Conservation (phyloP, 1,140 invertebrate species). For the Pararge aegeria region DNA sequence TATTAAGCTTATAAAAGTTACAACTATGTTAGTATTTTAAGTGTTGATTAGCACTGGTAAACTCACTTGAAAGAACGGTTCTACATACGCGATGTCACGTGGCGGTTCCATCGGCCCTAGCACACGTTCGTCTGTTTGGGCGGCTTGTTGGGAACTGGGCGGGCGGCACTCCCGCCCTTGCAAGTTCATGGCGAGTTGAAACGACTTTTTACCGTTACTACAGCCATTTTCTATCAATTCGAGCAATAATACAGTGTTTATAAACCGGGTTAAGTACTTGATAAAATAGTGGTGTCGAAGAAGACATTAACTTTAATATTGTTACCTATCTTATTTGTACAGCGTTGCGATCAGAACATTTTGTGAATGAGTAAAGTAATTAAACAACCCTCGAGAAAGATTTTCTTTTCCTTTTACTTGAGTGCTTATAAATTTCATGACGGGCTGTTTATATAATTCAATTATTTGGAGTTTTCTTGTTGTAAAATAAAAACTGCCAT, state of each 20-base stretch:
- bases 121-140: slow-evolving; percentile 46
- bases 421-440: too few species aligned
- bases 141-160: slow-evolving; percentile 64
- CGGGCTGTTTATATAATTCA: too few species aligned
- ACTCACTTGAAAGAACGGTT: slow-evolving; percentile 3
- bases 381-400: not conserved
- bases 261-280: not conserved
- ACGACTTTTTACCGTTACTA: slow-evolving; percentile 20
- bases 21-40: not conserved
- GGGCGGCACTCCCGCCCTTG: slow-evolving; percentile 63
- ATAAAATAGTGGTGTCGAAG: not conserved
- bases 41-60: not conserved
- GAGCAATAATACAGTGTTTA: slow-evolving; percentile 15
- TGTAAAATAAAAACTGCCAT: too few species aligned
- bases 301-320: not conserved
- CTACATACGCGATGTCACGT: slow-evolving; percentile 24
- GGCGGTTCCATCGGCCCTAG: not conserved
- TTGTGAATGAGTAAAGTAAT: not conserved
- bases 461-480: too few species aligned
- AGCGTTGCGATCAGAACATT: not conserved
- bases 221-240: slow-evolving; percentile 18
- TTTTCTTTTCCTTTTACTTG: too few species aligned
- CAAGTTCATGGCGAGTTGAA: slow-evolving; percentile 64
- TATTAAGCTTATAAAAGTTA: not conserved
- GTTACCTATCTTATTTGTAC: not conserved